These are phyloP conservation scores for human DNA, from an alignment of 2,113 vertebrate species.

Conservation along the genomic window GRCh38 chr7:90925501-90926000, in stretches of 20 bases:
- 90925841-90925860: background rate
- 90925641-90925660: background rate
- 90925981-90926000: background rate
- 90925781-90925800: background rate
- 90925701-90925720: background rate
- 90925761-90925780: background rate
- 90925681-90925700: background rate
- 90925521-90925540: background rate
- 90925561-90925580: background rate
- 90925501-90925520: background rate
- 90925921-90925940: background rate
- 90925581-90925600: too few relatives aligned
- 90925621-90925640: background rate
- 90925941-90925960: slow-evolving; percentile 20
- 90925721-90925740: background rate
- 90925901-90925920: background rate
- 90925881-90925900: background rate
- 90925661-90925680: background rate
- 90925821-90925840: background rate
- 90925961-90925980: background rate
- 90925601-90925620: background rate
- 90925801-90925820: background rate
- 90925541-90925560: background rate
- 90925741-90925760: background rate
- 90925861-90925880: background rate